Base-by-base conservation (phyloP, 2,888 invertebrate species). In the Mechanitis mazaeus region DNA sequence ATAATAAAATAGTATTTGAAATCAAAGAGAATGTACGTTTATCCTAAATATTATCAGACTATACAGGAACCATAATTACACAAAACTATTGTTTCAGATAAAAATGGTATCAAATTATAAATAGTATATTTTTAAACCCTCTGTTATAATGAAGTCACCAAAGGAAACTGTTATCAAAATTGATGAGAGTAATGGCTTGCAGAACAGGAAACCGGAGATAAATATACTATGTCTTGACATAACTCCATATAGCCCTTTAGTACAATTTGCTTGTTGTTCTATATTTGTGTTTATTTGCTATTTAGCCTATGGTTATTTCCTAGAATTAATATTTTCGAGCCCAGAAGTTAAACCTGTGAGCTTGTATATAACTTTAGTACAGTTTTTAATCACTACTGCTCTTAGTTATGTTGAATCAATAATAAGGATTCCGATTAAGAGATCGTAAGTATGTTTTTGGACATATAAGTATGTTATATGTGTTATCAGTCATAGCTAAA, bases 261-360 rank as follows among this genome's bases (percentile, higher is more conserved):
- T 91, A 3, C 97, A 97, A 81, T 96, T 98, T 79, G 65, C 94
- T 1, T 84, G 94, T 58, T 95, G 96, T 77, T 94, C 95, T 58
- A 75, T 89, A 33, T 96, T 95, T 60, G 95, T 97, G 6, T 97
- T 98, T 83, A 81, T 95, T 67, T 95, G 97, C 77, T 98, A 96
- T 83, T 84, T 98, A 64, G 90, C 97, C 0, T 98, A 98, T 91
- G 98, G 98, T 59, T 98, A 97, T 84, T 92, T 96, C 78, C 93
- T 96, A 92, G 98, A 98, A 85, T 85, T 97, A 54, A 96, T 98
- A 77, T 98, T 98, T 81, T 94, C 95, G 0, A 91, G 95, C n/a
- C 94, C 96, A 33, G 97, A 96, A 54, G 96, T 98, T 72, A 94
- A 95, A 75, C 94, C 96, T 0, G 95, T 94, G 76, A 98, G 98